Percentiles rank a stretch among this genome's conserved stretches.
phyloP scores from a whole-genome alignment of 2,113 vertebrate species.

The Sinocyclocheilus anshuiensis region DNA sequence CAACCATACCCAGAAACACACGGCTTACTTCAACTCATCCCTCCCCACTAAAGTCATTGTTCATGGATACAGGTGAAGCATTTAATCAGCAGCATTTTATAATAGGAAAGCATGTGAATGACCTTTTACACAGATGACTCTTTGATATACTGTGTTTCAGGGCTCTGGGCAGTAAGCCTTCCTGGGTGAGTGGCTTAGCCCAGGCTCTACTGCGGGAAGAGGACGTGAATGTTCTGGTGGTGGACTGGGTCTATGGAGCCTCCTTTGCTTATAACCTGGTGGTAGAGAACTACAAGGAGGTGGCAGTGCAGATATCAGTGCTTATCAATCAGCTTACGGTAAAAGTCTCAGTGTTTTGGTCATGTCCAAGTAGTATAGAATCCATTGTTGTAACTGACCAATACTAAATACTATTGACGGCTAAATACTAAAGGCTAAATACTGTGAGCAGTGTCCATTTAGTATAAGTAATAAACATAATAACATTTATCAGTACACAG shows the following conservation, averaged over 20 bases:
- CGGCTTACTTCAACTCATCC: slow-evolving; percentile 78
- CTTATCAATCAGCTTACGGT: slow-evolving; percentile 84
- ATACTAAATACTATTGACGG: not conserved
- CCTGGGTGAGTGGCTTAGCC: slow-evolving; percentile 84
- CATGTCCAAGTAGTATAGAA: not conserved
- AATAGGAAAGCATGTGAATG: not conserved
- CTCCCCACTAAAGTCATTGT: slow-evolving; percentile 87
- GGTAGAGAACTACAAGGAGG: slow-evolving; percentile 85
- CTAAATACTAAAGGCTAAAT: not conserved
- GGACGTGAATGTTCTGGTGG: slow-evolving; percentile 83
- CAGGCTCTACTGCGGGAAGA: slow-evolving; percentile 72
- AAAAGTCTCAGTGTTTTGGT: not conserved
- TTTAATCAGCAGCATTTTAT: not conserved
- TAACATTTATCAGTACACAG: not conserved
- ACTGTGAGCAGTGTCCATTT: not conserved
- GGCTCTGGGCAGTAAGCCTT: slow-evolving; percentile 85
- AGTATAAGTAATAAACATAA: not conserved
- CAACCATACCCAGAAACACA: slow-evolving; percentile 61
- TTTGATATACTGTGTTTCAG: slow-evolving; percentile 65
- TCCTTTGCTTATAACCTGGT: slow-evolving; percentile 84
- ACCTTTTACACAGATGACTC: not conserved
- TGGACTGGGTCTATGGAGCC: slow-evolving; percentile 88
- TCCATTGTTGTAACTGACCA: not conserved
- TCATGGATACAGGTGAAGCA: slow-evolving; percentile 91
- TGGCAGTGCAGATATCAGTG: slow-evolving; percentile 81